phyloP scores from a whole-genome alignment of 1,140 invertebrate species.

The Lasioglossum baleicum region DNA sequence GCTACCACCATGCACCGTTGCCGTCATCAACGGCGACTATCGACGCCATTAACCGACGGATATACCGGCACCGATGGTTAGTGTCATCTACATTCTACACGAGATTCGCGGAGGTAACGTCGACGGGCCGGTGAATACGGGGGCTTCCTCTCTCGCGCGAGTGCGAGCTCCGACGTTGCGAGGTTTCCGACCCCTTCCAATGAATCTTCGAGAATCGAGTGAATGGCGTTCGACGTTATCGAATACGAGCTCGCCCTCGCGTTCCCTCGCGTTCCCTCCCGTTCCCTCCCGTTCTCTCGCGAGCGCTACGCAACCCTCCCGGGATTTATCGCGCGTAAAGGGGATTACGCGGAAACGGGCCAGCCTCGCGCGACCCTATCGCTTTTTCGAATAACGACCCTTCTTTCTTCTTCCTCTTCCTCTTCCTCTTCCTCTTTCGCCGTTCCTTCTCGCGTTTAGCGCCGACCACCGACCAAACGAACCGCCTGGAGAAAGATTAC shows the following conservation, averaged over 20 bases:
- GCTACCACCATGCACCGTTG: constrained; percentile 66
- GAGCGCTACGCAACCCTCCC: too few relatives aligned
- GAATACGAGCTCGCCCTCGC: too few relatives aligned
- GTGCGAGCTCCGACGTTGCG: constrained; percentile 32
- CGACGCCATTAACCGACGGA: constrained; percentile 59
- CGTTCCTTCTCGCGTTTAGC: too few relatives aligned
- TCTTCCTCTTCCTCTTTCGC: too few relatives aligned
- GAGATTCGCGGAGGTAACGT: constrained; percentile 33
- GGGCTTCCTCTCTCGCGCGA: constrained; percentile 24
- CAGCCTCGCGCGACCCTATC: too few relatives aligned
- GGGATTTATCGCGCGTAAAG: constrained; percentile 23
- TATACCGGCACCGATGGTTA: constrained; percentile 46
- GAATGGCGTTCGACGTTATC: constrained; percentile 34
- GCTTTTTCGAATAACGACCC: too few relatives aligned
- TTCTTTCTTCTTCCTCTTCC: too few relatives aligned
- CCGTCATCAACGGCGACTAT: constrained; percentile 63
- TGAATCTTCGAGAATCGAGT: constrained; percentile 34
- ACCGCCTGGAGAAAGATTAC: too few relatives aligned
- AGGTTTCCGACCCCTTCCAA: constrained; percentile 32
- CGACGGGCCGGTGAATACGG: constrained; percentile 25
- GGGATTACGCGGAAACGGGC: constrained; percentile 17
- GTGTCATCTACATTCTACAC: constrained; percentile 37
- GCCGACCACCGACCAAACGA: too few relatives aligned
- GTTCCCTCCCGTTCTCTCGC: too few relatives aligned
- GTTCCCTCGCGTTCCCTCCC: too few relatives aligned